phyloP scores from a whole-genome alignment of 2,797 vertebrate species.

The Triplophysa bombifrons region DNA sequence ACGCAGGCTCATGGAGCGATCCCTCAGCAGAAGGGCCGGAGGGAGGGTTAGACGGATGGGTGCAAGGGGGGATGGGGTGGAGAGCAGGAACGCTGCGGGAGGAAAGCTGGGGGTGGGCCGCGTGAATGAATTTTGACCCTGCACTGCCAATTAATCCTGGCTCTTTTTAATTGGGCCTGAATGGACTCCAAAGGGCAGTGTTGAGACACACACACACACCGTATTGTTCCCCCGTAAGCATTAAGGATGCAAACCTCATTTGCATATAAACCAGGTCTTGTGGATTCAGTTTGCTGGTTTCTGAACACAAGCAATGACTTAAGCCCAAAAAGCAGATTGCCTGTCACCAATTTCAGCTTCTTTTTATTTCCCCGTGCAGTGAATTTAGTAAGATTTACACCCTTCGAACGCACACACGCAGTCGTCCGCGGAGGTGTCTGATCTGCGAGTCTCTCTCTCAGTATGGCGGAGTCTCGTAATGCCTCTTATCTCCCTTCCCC shows the following conservation, averaged over 20 bases:
- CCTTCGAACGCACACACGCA: conserved; percentile 25
- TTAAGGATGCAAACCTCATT: conserved; percentile 74
- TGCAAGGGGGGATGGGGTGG: conserved; percentile 52
- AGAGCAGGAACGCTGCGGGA: conserved; percentile 58
- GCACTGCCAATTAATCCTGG: conserved; percentile 75
- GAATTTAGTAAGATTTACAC: conserved; percentile 40
- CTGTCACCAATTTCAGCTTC: conserved; percentile 30
- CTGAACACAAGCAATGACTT: conserved; percentile 69
- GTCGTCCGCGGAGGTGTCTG: conserved; percentile 24
- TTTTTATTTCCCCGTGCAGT: conserved; percentile 36
- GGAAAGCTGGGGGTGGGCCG: conserved; percentile 61
- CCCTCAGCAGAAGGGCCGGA: not conserved
- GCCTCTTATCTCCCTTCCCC: conserved; percentile 40
- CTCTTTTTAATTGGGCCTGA: conserved; percentile 78
- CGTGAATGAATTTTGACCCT: conserved; percentile 77
- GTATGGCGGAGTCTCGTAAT: conserved; percentile 9
- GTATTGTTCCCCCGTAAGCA: conserved; percentile 65
- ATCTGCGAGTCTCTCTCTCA: conserved; percentile 1
- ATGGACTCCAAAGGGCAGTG: conserved; percentile 71
- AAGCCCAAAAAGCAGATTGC: conserved; percentile 56
- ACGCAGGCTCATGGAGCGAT: conserved; percentile 1
- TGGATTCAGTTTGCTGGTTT: conserved; percentile 71
- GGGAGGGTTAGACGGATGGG: not conserved
- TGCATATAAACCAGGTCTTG: conserved; percentile 78
- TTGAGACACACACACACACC: conserved; percentile 60